Evolutionary conservation across 2,888 invertebrate genomes (phyloP), one percentile per base, ranked within the genome.

Genomic region (Cylloceria caligata): DNA sequence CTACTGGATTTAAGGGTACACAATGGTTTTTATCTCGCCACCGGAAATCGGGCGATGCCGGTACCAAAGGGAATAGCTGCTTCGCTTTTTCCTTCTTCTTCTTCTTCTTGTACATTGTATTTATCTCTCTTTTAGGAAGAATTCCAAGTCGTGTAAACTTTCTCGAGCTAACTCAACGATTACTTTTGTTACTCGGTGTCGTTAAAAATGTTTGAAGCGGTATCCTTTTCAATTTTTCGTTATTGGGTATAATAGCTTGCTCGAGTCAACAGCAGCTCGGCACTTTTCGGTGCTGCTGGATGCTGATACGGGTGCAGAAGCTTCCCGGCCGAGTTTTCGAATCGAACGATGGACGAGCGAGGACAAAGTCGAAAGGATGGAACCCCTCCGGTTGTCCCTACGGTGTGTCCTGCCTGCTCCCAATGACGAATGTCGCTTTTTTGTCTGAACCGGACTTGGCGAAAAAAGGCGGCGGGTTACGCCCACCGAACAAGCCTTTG

Each of bases 381-480:
- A 24, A 67, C 71, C 80, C 71, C 71, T 81, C 62, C 68, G 71
- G 83, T 83, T 86, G 87, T 87, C 87, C 88, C 85, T 87, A 86
- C 86, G 86, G 81, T 80, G 82, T 79, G 69, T 83, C 42, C 65
- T 81, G 68, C 42, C 21, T 72, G 73, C 45, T 60, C 76, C 80
- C 62, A 62, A 83, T 89, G 87, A 88, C 87, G 85, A 88, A 89
- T 89, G 87, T 84, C 42, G 62, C 64, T 49, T 80, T 81, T 78
- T 86, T 87, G 84, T 88, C 85, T 74, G 65, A 83, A 88, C 87
- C 86, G 89, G 90, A 89, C 89, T 76, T 52, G 73, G 76, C 86
- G 82, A 85, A 86, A 88, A 91, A 90, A 90, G 87, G 86, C 87
- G 78, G 77, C 80, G 64, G 84, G 90, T 72, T 74, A 88, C 90